These are phyloP conservation scores for Tenebrio molitor DNA, from an alignment of 1,140 invertebrate genomes.

Conservation along the genomic window DNA sequence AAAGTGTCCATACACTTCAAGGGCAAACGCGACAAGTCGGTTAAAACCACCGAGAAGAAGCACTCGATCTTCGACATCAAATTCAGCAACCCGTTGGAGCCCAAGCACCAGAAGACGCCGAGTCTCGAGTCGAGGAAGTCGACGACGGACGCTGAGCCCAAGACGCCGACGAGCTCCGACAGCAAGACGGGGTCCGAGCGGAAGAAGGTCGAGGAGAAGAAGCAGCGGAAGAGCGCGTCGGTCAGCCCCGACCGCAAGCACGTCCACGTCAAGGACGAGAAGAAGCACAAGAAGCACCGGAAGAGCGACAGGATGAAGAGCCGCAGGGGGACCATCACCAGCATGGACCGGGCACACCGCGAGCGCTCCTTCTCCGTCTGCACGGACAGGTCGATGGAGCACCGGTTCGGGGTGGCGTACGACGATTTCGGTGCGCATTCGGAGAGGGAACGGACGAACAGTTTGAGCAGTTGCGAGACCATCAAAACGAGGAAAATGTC, in stretches of 20 bases:
- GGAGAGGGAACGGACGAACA: conserved; percentile 76
- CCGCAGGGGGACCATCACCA: conserved; percentile 52
- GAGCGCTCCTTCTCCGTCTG: conserved; percentile 63
- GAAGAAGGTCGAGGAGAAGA: conserved; percentile 52
- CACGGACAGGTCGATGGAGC: conserved; percentile 62
- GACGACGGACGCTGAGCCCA: conserved; percentile 54
- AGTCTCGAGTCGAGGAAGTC: conserved; percentile 60
- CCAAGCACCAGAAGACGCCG: conserved; percentile 57
- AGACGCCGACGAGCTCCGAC: conserved; percentile 58
- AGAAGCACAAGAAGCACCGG: conserved; percentile 60
- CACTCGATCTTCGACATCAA: conserved; percentile 53
- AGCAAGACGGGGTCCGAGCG: conserved; percentile 50
- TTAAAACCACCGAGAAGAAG: conserved; percentile 53
- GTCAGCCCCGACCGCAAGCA: conserved; percentile 62
- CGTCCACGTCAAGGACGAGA: conserved; percentile 57
- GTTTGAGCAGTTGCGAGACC: conserved; percentile 72
- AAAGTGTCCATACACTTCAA: conserved; percentile 66
- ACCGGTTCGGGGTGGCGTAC: conserved; percentile 38
- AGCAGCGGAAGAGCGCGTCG: conserved; percentile 60
- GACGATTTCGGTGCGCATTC: conserved; percentile 46
- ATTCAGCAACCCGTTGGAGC: conserved; percentile 42
- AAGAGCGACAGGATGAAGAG: conserved; percentile 54
- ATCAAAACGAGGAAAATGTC: conserved; percentile 72
- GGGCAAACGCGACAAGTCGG: conserved; percentile 62
- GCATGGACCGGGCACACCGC: conserved; percentile 55